Evolutionary conservation across 2,888 invertebrate genomes (phyloP).

Genomic region (Zygaena filipendulae): DNA sequence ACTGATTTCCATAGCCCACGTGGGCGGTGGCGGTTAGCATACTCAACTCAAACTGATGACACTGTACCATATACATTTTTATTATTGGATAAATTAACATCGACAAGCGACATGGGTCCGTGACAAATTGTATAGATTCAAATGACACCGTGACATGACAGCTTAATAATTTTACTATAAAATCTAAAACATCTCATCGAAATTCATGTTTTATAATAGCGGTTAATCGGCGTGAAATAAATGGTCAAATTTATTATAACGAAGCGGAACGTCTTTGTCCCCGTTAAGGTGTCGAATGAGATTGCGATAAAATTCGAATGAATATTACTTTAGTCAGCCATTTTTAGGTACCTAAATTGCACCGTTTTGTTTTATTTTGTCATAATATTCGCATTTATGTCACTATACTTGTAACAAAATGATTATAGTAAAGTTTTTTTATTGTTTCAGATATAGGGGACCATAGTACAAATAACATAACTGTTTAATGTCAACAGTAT

Average conservation of each 20-base stretch:
- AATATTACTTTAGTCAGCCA: no score
- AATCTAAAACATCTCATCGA: not conserved
- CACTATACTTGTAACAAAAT: no score
- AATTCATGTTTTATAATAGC: constrained; percentile 4
- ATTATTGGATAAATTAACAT: constrained; percentile 17
- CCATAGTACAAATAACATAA: no score
- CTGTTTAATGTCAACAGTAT: no score
- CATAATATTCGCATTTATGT: no score
- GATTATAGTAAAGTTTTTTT: no score
- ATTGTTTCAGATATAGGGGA: no score
- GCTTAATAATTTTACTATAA: constrained; percentile 6
- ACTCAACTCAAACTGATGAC: constrained; percentile 3
- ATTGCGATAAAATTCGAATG: constrained; percentile 5
- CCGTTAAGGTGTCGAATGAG: constrained; percentile 3
- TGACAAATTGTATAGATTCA: constrained; percentile 20
- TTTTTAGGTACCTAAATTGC: no score
- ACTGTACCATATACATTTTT: constrained; percentile 10
- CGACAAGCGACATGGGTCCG: constrained; percentile 26
- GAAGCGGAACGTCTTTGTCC: constrained; percentile 8
- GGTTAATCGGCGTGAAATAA: constrained; percentile 4
- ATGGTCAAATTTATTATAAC: constrained; percentile 3
- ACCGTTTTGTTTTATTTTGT: no score
- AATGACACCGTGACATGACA: constrained; percentile 12
- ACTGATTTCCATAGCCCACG: constrained; percentile 57
- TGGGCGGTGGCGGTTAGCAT: constrained; percentile 28